Evolutionary conservation across 1,140 invertebrate species (phyloP).

Genomic region (Neocloeon triangulifer): DNA sequence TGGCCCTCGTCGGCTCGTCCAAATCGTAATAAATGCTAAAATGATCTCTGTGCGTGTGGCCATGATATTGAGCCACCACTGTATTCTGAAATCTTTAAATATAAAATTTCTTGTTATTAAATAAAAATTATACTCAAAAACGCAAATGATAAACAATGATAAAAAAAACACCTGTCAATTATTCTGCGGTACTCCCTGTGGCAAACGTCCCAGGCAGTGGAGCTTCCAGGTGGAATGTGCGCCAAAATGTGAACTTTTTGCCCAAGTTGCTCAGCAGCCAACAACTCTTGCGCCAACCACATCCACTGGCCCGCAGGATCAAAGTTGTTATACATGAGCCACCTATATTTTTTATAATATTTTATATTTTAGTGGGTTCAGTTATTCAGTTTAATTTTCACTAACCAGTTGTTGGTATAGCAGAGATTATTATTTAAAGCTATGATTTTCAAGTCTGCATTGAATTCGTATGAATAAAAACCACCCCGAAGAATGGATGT

Average conservation of each 20-base stretch:
- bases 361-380: conserved; percentile 8
- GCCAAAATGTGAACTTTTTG: conserved; percentile 64
- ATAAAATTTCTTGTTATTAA: not conserved
- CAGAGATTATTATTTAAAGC: conserved; percentile 51
- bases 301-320: conserved; percentile 44
- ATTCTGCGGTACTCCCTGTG: conserved; percentile 34
- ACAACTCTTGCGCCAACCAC: conserved; percentile 47
- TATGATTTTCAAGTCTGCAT: conserved; percentile 42
- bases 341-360: conserved; percentile 17
- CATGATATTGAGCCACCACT: conserved; percentile 55
- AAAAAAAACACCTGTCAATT: conserved; percentile 15
- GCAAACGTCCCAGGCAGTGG: conserved; percentile 41
- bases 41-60: conserved; percentile 58
- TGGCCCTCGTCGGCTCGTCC: conserved; percentile 21
- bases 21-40: conserved; percentile 37
- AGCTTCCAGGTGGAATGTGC: conserved; percentile 53
- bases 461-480: conserved; percentile 38
- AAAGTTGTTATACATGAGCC: conserved; percentile 30
- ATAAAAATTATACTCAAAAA: not conserved
- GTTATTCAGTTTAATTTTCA: conserved; percentile 9
- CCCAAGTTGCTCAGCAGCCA: conserved; percentile 37
- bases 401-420: conserved; percentile 48
- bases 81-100: conserved; percentile 33
- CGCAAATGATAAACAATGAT: not conserved
- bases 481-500: conserved; percentile 36